phyloP scores from a whole-genome alignment of 2,113 vertebrate genomes.

The Trogon melanurus region DNA sequence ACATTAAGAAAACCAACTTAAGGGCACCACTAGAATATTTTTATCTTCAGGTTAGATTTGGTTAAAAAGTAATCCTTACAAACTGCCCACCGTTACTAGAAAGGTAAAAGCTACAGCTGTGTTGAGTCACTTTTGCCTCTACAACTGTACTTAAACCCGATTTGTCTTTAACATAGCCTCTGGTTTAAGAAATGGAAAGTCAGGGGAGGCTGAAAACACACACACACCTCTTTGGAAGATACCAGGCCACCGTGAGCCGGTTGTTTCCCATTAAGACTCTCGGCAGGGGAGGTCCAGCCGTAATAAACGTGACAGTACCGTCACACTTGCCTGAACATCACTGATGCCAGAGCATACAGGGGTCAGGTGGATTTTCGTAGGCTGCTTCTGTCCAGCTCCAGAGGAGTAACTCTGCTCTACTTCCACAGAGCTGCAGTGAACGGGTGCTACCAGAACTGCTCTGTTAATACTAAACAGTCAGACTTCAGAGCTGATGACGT shows the following conservation, averaged over 20 bases:
- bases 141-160: not conserved
- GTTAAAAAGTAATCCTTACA: not conserved
- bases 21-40: conserved; percentile 28
- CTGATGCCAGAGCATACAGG: not conserved
- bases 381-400: not conserved
- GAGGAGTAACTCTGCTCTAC: conserved; percentile 10
- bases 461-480: not conserved
- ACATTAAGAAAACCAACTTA: conserved; percentile 42
- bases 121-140: not conserved
- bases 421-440: not conserved
- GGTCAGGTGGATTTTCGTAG: not conserved
- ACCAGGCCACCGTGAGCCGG: not conserved
- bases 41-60: conserved; percentile 22
- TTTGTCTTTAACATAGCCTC: not conserved
- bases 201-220: not conserved
- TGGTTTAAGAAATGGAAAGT: not conserved
- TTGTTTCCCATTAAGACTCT: conserved; percentile 35
- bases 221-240: conserved; percentile 34
- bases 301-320: not conserved
- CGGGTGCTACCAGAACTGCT: not conserved
- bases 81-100: not conserved
- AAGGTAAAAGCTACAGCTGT: conserved; percentile 21
- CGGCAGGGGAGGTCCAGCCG: not conserved
- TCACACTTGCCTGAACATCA: not conserved
- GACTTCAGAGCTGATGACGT: not conserved